Evolutionary conservation across 2,888 invertebrate genomes (phyloP).

Genomic region (Agrilus biguttatus): DNA sequence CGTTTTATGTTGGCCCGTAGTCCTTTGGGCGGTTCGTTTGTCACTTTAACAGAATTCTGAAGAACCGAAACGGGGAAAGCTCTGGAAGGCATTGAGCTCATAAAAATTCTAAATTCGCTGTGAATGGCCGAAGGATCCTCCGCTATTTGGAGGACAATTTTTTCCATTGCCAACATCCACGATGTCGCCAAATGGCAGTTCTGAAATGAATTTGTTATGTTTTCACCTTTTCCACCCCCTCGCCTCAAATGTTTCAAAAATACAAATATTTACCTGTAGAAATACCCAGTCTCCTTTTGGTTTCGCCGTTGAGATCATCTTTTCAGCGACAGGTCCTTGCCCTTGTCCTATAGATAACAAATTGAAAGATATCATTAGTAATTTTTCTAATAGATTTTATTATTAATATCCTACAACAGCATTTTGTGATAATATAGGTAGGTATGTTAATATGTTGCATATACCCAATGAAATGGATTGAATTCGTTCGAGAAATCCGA

Average conservation of each 20-base stretch:
- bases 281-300: slow-evolving; percentile 78
- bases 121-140: slow-evolving; percentile 52
- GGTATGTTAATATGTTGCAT: too few species aligned
- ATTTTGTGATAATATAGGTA: too few species aligned
- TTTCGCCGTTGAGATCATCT: slow-evolving; percentile 56
- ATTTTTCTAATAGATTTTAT: too few species aligned
- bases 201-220: slow-evolving; percentile 31
- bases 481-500: slow-evolving; percentile 52
- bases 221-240: too few species aligned
- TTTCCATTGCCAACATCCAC: slow-evolving; percentile 80
- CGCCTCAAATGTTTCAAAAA: background rate
- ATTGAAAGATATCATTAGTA: too few species aligned
- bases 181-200: slow-evolving; percentile 89
- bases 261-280: slow-evolving; percentile 46
- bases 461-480: slow-evolving; percentile 61
- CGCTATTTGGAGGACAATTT: slow-evolving; percentile 56
- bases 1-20: slow-evolving; percentile 76
- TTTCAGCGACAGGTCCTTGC: slow-evolving; percentile 79
- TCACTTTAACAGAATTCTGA: slow-evolving; percentile 87
- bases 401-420: too few species aligned
- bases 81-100: slow-evolving; percentile 81
- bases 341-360: slow-evolving; percentile 49
- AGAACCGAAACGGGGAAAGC: slow-evolving; percentile 81
- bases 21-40: slow-evolving; percentile 89
- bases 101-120: slow-evolving; percentile 62